These are phyloP conservation scores for Erynnis tages DNA, from an alignment of 2,888 invertebrate genomes.

Conservation along the genomic window DNA sequence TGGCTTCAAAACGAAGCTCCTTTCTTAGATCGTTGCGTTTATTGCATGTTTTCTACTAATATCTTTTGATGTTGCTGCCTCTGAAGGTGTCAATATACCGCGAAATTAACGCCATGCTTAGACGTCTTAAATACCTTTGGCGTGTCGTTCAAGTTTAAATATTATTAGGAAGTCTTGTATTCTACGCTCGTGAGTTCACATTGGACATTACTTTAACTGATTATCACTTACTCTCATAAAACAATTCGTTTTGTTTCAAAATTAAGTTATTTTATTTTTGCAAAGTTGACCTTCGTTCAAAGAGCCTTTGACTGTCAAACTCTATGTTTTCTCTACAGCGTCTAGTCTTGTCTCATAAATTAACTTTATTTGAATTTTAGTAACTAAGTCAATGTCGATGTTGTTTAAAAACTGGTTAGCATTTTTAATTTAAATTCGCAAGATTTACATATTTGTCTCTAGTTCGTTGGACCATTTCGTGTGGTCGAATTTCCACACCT, in stretches of 20 bases:
- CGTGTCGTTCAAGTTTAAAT: too few relatives aligned
- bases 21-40: constrained; percentile 73
- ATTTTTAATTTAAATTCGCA: constrained; percentile 1
- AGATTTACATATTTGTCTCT: constrained; percentile 8
- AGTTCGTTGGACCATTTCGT: background rate
- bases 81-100: background rate
- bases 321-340: background rate
- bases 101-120: background rate
- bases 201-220: too few relatives aligned
- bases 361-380: background rate
- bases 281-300: constrained; percentile 17
- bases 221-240: too few relatives aligned
- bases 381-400: constrained; percentile 20
- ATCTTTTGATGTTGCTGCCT: constrained; percentile 38
- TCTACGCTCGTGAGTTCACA: too few relatives aligned
- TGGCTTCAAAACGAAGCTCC: constrained; percentile 81
- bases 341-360: background rate
- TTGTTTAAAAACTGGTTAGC: constrained; percentile 3
- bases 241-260: background rate
- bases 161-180: too few relatives aligned
- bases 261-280: background rate
- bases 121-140: background rate
- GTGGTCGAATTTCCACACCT: constrained; percentile 8
- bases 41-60: constrained; percentile 60
- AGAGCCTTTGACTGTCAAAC: background rate